Conservation (phyloP, 2,113 vertebrate genomes). For the Trogon surrucura region DNA sequence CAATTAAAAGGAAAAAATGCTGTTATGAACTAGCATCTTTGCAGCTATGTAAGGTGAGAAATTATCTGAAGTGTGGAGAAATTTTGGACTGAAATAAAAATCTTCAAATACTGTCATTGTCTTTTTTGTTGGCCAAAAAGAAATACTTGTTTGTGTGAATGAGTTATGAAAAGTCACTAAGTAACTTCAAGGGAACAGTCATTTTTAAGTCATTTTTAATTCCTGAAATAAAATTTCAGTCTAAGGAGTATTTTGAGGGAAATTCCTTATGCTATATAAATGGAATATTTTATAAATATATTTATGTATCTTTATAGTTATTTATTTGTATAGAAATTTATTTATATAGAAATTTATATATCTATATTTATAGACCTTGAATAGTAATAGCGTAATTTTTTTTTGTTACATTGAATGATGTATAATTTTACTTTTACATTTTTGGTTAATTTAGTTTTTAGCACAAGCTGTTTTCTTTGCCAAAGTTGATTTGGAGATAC, state of each 20-base stretch:
- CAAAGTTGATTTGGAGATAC: background rate
- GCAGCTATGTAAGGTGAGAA: background rate
- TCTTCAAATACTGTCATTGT: background rate
- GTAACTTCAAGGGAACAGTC: background rate
- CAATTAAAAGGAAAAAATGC: background rate
- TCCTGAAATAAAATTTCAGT: background rate
- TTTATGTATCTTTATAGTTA: background rate
- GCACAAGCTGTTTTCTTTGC: background rate
- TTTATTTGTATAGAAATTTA: too few species aligned
- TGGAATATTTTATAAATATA: background rate
- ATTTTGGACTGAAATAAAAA: background rate
- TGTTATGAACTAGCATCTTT: background rate
- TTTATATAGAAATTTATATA: background rate
- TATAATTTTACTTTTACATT: background rate
- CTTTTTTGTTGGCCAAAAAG: background rate
- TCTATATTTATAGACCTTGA: background rate
- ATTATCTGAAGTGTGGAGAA: background rate
- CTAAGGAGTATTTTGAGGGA: background rate
- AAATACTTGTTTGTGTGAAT: background rate
- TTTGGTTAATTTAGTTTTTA: background rate
- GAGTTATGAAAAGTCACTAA: background rate
- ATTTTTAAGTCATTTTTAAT: background rate
- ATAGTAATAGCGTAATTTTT: background rate
- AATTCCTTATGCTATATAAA: background rate
- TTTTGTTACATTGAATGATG: background rate